A percentile compares a stretch with the other conserved stretches of the same genome.
These are phyloP conservation scores for Yponomeuta evonymella DNA, from an alignment of 2,888 invertebrate species.

Conservation along the genomic window DNA sequence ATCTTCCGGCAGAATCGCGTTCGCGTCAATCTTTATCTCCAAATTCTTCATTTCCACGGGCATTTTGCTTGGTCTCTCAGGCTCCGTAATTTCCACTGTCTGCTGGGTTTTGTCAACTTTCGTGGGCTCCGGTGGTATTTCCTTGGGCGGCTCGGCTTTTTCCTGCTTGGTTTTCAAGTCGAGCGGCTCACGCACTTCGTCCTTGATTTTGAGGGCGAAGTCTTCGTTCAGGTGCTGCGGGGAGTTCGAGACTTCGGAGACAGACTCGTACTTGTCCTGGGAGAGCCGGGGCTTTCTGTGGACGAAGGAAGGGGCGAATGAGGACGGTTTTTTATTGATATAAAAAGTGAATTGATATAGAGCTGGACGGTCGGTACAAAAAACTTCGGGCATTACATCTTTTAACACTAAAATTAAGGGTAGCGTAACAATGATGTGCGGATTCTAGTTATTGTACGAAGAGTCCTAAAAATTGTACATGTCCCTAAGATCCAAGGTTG, in stretches of 20 bases:
- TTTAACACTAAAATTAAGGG: too few species aligned
- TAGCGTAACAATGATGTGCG: too few species aligned
- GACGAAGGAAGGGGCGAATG: constrained; percentile 18
- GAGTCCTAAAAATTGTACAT: too few species aligned
- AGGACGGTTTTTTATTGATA: not conserved
- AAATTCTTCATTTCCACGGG: constrained; percentile 36
- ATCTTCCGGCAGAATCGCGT: constrained; percentile 60
- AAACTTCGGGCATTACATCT: too few species aligned
- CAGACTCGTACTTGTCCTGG: constrained; percentile 65
- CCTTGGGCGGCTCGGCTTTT: constrained; percentile 27
- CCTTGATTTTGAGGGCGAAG: constrained; percentile 46
- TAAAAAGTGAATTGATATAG: too few species aligned
- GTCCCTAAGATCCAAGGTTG: too few species aligned
- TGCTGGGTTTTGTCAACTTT: not conserved
- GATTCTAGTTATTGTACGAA: too few species aligned
- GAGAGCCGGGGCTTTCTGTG: constrained; percentile 62
- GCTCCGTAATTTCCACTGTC: not conserved
- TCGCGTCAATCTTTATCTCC: constrained; percentile 63
- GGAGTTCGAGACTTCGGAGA: constrained; percentile 62
- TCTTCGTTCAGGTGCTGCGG: constrained; percentile 61
- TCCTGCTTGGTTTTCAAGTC: constrained; percentile 55
- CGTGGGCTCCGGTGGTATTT: constrained; percentile 13
- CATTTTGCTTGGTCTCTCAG: not conserved
- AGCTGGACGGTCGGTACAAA: too few species aligned
- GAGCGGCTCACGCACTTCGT: constrained; percentile 46